phyloP scores from a whole-genome alignment of 64 coral and sea anemone genomes.

The Trachythela sp. region DNA sequence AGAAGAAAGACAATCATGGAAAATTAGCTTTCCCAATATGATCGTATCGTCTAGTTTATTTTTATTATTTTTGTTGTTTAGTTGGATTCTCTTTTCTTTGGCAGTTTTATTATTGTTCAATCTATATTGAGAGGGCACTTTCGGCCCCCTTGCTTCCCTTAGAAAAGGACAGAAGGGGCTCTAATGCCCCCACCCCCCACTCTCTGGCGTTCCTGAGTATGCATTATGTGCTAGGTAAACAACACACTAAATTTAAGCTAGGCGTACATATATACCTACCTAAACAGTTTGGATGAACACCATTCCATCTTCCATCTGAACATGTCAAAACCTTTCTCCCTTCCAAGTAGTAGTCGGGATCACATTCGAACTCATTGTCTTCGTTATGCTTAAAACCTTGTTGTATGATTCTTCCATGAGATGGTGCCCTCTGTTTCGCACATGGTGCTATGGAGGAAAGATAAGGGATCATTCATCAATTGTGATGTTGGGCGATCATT shows the following conservation, averaged over 20 bases:
- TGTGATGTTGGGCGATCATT: no score
- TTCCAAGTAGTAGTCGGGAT: neutral
- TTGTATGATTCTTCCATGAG: neutral
- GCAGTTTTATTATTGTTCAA: no score
- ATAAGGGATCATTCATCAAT: neutral
- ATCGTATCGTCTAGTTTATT: no score
- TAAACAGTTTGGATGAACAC: neutral
- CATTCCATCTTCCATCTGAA: neutral
- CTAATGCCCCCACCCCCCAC: no score
- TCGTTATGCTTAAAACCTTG: neutral
- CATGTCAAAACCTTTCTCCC: neutral
- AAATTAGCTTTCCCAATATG: no score
- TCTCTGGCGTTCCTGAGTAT: neutral
- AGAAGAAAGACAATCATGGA: no score
- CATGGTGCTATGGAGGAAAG: neutral
- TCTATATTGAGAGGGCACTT: no score
- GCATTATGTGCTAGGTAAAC: no score
- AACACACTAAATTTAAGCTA: neutral
- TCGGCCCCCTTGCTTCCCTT: no score
- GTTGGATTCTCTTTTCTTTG: no score
- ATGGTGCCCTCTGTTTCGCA: neutral
- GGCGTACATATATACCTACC: neutral
- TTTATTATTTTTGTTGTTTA: no score
- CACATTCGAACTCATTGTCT: neutral
- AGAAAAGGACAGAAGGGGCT: no score